Conservation (phyloP, 1,140 invertebrate genomes). For the Drosophila sp. region DNA sequence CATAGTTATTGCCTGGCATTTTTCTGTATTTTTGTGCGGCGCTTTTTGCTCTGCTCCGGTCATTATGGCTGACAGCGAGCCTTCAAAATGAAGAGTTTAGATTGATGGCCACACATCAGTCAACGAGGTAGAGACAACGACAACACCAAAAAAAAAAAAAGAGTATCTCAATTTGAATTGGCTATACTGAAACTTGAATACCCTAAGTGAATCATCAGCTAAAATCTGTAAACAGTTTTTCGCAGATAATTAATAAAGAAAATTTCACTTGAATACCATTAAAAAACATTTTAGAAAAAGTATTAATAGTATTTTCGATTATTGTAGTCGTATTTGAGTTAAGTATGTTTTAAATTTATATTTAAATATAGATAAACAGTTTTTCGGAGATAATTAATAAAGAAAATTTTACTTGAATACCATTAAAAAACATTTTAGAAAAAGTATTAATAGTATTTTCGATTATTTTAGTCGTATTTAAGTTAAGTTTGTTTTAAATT, state of each 20-base stretch:
- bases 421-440: neutral
- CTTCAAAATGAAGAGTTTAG: constrained; percentile 83
- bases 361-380: too few species aligned
- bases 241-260: neutral
- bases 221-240: neutral
- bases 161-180: constrained; percentile 3
- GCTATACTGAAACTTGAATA: constrained; percentile 23
- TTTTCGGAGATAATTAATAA: neutral
- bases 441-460: neutral
- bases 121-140: constrained; percentile 52
- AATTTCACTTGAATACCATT: neutral
- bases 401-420: neutral
- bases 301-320: too few species aligned
- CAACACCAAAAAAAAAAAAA: constrained; percentile 31
- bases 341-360: too few species aligned
- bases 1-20: constrained; percentile 49
- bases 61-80: constrained; percentile 78
- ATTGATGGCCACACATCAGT: constrained; percentile 81
- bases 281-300: neutral
- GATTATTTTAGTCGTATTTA: neutral
- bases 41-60: constrained; percentile 71
- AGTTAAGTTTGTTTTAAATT: too few species aligned
- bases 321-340: neutral
- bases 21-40: constrained; percentile 55
- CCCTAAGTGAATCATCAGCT: constrained; percentile 27